Percentiles rank a stretch among this genome's conserved stretches.
phyloP scores from a whole-genome alignment of 2,797 vertebrate genomes.

The Oryzias dopingdopingensis region DNA sequence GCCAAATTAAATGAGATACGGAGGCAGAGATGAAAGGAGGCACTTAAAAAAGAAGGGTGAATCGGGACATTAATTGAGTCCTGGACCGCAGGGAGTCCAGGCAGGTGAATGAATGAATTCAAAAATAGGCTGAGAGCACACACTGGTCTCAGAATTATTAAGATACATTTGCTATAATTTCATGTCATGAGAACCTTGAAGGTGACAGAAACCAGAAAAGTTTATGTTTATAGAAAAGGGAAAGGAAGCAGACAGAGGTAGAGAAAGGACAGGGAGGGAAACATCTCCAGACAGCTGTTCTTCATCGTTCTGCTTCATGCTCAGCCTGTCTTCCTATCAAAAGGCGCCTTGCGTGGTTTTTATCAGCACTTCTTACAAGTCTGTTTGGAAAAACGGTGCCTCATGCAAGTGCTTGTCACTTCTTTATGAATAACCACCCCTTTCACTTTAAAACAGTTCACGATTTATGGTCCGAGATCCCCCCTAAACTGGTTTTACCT shows the following conservation, averaged over 20 bases:
- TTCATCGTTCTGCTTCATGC: slow-evolving; percentile 56
- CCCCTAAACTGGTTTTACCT: slow-evolving; percentile 8
- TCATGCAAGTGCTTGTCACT: slow-evolving; percentile 4
- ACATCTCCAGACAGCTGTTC: slow-evolving; percentile 61
- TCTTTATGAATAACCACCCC: slow-evolving; percentile 42
- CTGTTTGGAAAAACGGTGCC: slow-evolving; percentile 33
- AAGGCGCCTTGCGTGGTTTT: slow-evolving; percentile 38
- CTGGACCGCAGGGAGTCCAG: slow-evolving; percentile 14
- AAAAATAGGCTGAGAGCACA: slow-evolving; percentile 6
- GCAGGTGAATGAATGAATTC: slow-evolving; percentile 26
- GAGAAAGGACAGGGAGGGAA: slow-evolving; percentile 22
- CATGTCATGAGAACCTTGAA: slow-evolving; percentile 29
- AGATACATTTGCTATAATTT: slow-evolving; percentile 19
- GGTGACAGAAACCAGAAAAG: slow-evolving; percentile 13
- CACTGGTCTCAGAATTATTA: slow-evolving; percentile 18
- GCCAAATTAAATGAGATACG: slow-evolving; percentile 42
- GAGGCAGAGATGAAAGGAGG: slow-evolving; percentile 8
- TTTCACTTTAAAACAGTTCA: slow-evolving; percentile 12
- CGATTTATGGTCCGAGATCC: slow-evolving; percentile 10
- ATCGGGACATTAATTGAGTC: slow-evolving; percentile 34
- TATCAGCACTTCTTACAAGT: slow-evolving; percentile 59
- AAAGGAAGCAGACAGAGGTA: slow-evolving; percentile 25
- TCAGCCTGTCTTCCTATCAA: slow-evolving; percentile 59
- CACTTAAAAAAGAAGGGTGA: slow-evolving; percentile 17
- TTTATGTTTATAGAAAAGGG: slow-evolving; percentile 40